Base-by-base conservation (phyloP, 2,888 invertebrate genomes). In the Philhelius pedissequus region DNA sequence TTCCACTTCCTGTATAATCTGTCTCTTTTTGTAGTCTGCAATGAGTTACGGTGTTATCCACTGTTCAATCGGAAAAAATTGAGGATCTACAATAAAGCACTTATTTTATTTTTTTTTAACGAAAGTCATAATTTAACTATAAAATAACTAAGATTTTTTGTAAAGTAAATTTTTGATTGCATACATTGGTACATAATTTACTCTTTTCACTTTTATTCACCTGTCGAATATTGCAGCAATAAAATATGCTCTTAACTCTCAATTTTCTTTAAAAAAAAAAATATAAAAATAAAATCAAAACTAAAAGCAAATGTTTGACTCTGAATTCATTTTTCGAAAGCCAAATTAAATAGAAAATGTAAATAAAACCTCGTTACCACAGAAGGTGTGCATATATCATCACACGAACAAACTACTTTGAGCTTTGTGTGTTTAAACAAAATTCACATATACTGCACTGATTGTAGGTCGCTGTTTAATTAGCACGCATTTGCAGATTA, bases 401-500 rank as follows among this genome's bases (percentile, higher is more conserved):
- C 27, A 27, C 25, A 25, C 27, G 4, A 30, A 52, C 52, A 13
- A 30, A 4, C 8, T 27, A 30, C 15, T 52, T n/a, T 58, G 38
- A 38, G n/a, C 38, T n/a, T 38, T 22, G 35, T 27, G 52, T 27
- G 9, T 73, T 62, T 32, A 5, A 13, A 71, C 45, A 68, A 68
- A 32, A 22, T 68, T 52, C 52, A 43, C 58, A 68, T n/a, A n/a
- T n/a, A n/a, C 52, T 73, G 77, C 50, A 13, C 68, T 62, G 70
- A 45, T 70, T 62, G 40, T 62, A 60, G 74, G 78, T 79, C 78
- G 75, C 38, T 70, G 69, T 78, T 69, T 78, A 78, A 79, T 83
- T 83, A 83, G 38, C 83, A 83, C 78, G 62, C 74, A 75, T 83
- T 70, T 83, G 32, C 70, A 58, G 64, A 74, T 83, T 75, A 83